Conservation (phyloP, 1,140 invertebrate genomes). For the Leucophenga varia region DNA sequence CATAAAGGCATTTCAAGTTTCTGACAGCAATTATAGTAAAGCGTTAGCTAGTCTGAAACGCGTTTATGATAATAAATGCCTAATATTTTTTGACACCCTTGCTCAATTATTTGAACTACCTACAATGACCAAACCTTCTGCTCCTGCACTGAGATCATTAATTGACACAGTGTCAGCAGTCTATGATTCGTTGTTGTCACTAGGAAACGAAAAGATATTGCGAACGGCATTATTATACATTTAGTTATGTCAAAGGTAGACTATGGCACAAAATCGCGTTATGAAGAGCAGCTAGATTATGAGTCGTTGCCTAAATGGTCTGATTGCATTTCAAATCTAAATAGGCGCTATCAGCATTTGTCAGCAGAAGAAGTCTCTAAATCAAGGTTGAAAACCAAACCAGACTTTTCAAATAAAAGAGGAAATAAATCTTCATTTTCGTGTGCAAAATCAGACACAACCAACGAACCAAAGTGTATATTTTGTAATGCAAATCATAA, state of each 20-base stretch:
- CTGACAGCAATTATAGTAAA: background rate
- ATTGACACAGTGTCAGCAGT: background rate
- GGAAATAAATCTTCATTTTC: too few species aligned
- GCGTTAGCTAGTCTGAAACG: background rate
- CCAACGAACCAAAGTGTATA: background rate
- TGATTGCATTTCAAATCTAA: background rate
- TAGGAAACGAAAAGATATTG: background rate
- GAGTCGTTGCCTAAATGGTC: background rate
- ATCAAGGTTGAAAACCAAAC: background rate
- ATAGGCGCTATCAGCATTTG: background rate
- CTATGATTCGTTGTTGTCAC: background rate
- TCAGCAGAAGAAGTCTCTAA: background rate
- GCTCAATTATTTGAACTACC: background rate
- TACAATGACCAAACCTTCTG: background rate
- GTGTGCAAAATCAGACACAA: background rate
- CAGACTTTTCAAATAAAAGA: background rate
- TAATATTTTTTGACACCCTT: background rate
- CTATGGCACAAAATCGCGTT: background rate
- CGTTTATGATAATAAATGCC: background rate
- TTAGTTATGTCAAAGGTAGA: slow-evolving; percentile 1
- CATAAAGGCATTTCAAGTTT: background rate
- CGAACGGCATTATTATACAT: background rate
- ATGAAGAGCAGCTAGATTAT: background rate
- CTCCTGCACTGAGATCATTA: background rate
- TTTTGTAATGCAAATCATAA: slow-evolving; percentile 7